These are phyloP conservation scores for Aptenodytes forsteri DNA, from an alignment of 2,113 vertebrate species.

Conservation along the genomic window DNA sequence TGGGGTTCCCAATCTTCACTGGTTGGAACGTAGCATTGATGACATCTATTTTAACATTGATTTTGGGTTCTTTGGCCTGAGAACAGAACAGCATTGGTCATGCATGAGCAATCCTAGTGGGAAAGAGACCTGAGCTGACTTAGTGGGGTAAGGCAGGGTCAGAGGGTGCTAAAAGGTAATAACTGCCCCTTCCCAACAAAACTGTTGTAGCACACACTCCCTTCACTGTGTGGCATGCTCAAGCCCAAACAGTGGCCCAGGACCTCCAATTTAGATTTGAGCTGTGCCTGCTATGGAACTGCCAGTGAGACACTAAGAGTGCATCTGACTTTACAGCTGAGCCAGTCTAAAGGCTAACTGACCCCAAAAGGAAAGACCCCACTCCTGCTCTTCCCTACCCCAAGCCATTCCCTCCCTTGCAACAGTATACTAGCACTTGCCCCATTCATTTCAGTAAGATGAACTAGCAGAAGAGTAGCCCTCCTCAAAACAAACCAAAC, in stretches of 20 bases:
- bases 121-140: neutral
- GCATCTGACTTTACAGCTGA: neutral
- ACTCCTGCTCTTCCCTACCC: neutral
- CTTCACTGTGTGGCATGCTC: neutral
- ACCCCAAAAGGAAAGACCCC: neutral
- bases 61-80: conserved; percentile 91
- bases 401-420: neutral
- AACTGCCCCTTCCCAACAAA: neutral
- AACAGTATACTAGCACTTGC: neutral
- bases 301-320: neutral
- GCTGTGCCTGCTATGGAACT: neutral
- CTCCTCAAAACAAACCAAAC: neutral
- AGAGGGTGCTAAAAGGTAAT: neutral
- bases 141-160: neutral
- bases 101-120: neutral
- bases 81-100: neutral
- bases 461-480: neutral
- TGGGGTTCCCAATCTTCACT: conserved; percentile 84
- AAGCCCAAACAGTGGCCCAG: neutral
- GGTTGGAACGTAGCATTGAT: conserved; percentile 91
- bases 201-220: neutral
- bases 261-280: neutral
- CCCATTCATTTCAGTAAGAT: neutral
- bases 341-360: neutral
- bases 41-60: conserved; percentile 84